Percentiles rank a stretch among this genome's conserved stretches.
phyloP scores from a whole-genome alignment of 2,113 vertebrate species.

The Gallinago undulata region DNA sequence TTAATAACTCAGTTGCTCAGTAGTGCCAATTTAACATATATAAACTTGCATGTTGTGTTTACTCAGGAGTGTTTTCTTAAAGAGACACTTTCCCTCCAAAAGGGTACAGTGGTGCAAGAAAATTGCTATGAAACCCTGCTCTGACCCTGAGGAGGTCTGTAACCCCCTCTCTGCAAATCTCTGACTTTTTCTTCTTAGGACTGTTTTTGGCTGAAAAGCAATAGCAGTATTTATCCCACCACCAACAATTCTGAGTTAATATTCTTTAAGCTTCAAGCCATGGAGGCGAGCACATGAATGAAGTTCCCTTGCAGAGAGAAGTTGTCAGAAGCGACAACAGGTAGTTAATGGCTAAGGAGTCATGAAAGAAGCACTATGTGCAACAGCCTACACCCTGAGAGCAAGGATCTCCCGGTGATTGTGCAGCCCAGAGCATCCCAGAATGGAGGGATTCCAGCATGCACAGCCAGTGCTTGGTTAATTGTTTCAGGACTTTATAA shows the following conservation, averaged over 20 bases:
- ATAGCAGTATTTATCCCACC: background rate
- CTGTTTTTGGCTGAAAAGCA: background rate
- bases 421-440: background rate
- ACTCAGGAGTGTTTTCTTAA: background rate
- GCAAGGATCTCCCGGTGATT: background rate
- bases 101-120: background rate
- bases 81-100: background rate
- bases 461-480: background rate
- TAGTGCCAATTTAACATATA: background rate
- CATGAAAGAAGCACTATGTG: background rate
- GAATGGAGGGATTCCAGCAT: background rate
- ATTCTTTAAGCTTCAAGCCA: background rate
- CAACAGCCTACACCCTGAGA: background rate
- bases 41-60: background rate
- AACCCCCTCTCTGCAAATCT: background rate
- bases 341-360: background rate
- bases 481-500: background rate
- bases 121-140: background rate
- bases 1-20: background rate
- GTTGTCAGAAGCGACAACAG: background rate
- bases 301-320: background rate
- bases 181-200: background rate
- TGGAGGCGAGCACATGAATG: background rate
- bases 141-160: background rate
- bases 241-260: background rate